Evolutionary conservation across 1,140 invertebrate species (phyloP).

Genomic region (Paralvinella palmiformis): DNA sequence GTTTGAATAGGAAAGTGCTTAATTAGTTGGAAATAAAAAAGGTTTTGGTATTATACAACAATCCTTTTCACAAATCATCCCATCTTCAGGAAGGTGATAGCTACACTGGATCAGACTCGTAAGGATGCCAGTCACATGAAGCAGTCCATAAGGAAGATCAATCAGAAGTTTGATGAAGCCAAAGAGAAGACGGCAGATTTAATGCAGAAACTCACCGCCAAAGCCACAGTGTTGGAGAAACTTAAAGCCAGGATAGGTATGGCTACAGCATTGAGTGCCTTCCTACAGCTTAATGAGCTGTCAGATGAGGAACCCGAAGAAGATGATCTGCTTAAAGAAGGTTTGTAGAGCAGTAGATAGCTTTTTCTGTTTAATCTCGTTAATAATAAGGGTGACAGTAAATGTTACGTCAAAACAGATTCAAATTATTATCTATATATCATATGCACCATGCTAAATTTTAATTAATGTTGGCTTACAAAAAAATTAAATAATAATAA

Average conservation of each 20-base stretch:
- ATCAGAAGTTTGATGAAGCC: slow-evolving; percentile 39
- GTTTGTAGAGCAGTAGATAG: too few relatives aligned
- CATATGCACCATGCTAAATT: too few relatives aligned
- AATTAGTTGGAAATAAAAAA: too few relatives aligned
- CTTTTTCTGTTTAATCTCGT: too few relatives aligned
- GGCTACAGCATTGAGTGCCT: slow-evolving; percentile 42
- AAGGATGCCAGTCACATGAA: slow-evolving; percentile 45
- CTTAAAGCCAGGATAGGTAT: slow-evolving; percentile 44
- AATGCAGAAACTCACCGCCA: slow-evolving; percentile 38
- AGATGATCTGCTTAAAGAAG: slow-evolving; percentile 44
- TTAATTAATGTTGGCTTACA: too few relatives aligned
- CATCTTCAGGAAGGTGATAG: slow-evolving; percentile 41
- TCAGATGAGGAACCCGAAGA: slow-evolving; percentile 42
- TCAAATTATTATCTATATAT: too few relatives aligned
- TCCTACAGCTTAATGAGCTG: slow-evolving; percentile 46
- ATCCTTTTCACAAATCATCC: too few relatives aligned
- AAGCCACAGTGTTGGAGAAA: slow-evolving; percentile 46
- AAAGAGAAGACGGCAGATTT: slow-evolving; percentile 39
- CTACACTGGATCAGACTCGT: slow-evolving; percentile 44
- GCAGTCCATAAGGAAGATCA: slow-evolving; percentile 42
- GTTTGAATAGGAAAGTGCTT: too few relatives aligned
- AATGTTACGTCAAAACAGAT: too few relatives aligned
- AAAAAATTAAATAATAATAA: too few relatives aligned
- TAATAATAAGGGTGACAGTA: too few relatives aligned
- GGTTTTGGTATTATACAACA: too few relatives aligned